phyloP scores from a whole-genome alignment of 2,113 vertebrate species.

The Barbus barbus region DNA sequence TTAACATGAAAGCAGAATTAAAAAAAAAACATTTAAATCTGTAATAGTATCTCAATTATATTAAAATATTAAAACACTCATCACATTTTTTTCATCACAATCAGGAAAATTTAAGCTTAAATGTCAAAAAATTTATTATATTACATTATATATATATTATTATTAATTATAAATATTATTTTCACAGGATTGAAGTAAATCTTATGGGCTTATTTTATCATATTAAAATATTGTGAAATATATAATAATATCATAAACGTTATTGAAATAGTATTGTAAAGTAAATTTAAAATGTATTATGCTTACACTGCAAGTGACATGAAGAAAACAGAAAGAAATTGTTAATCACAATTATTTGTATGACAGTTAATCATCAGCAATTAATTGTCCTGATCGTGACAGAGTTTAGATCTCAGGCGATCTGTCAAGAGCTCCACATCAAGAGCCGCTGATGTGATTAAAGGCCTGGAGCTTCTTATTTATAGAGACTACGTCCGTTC shows the following conservation, averaged over 20 bases:
- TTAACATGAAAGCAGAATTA: neutral
- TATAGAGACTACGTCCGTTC: neutral
- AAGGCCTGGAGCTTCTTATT: conserved; percentile 3
- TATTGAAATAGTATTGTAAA: too few relatives aligned
- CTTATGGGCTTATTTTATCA: neutral
- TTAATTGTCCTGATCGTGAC: too few relatives aligned
- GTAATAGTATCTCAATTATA: too few relatives aligned
- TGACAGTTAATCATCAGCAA: neutral
- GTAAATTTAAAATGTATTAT: neutral
- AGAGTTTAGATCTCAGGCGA: neutral
- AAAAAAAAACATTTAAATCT: too few relatives aligned
- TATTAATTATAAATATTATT: neutral
- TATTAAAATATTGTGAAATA: neutral
- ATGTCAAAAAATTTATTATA: too few relatives aligned
- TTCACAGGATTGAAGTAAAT: neutral
- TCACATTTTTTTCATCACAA: too few relatives aligned
- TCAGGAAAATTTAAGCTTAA: too few relatives aligned
- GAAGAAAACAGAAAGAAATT: neutral
- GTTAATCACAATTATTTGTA: neutral
- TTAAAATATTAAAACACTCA: too few relatives aligned
- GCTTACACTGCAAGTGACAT: neutral
- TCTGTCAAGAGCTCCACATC: neutral
- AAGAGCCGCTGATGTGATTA: conserved; percentile 17
- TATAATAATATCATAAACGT: too few relatives aligned
- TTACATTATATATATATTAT: neutral